phyloP scores from a whole-genome alignment of 2,113 vertebrate species.

The Centrocercus urophasianus region DNA sequence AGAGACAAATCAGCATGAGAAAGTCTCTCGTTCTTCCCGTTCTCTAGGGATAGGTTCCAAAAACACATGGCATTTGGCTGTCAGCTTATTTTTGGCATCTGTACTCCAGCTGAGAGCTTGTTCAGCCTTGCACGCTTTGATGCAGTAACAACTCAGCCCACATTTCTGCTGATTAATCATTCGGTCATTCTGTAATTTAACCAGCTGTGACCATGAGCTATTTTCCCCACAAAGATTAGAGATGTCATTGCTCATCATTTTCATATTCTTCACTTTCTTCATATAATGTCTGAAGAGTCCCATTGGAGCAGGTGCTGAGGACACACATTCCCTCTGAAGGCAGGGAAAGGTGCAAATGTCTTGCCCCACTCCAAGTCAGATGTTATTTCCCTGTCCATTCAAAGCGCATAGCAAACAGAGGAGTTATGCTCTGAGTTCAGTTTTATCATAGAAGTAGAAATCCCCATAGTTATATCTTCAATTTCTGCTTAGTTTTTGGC shows the following conservation, averaged over 20 bases:
- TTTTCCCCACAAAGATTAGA: neutral
- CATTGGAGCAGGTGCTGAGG: conserved; percentile 6
- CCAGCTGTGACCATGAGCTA: conserved; percentile 32
- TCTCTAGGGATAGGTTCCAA: conserved; percentile 46
- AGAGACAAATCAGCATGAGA: conserved; percentile 51
- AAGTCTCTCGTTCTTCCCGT: conserved; percentile 18
- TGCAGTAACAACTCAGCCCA: conserved; percentile 42
- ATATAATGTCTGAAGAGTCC: neutral
- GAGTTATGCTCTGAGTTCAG: neutral
- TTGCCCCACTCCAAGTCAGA: neutral
- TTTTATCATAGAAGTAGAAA: neutral
- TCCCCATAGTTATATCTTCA: neutral
- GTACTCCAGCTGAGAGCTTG: conserved; percentile 58
- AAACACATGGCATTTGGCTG: conserved; percentile 52
- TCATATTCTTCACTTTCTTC: neutral
- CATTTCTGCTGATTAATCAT: conserved; percentile 68
- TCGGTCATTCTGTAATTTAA: conserved; percentile 49
- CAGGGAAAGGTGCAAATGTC: neutral
- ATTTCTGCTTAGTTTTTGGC: neutral
- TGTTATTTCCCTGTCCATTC: neutral
- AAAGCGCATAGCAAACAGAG: neutral
- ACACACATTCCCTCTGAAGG: neutral
- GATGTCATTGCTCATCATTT: neutral
- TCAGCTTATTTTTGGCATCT: conserved; percentile 58
- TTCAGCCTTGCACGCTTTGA: conserved; percentile 51